Evolutionary conservation across 2,113 vertebrate species (phyloP), one percentile per base, ranked within the genome.

Genomic region (Recurvirostra avosetta): DNA sequence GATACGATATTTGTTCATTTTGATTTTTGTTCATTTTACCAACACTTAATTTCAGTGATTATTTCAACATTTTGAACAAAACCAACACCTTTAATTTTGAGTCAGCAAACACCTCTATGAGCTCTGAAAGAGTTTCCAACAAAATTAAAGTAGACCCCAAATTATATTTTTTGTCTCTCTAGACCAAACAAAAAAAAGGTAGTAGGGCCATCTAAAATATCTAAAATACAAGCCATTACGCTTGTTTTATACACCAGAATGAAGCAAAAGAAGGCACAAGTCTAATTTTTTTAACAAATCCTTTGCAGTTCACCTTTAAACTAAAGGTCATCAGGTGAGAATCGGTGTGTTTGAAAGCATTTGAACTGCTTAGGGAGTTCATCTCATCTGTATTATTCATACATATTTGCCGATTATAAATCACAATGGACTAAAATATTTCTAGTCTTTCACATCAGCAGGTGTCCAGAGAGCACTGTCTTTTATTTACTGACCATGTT

Each of bases 401-500:
- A 74, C 72, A 19, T 81, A 66, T 97, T 97, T 97, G 90, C 86
- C 84, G 91, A 96, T 97, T 96, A 75, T 92, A 95, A 97, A 93
- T 89, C 83, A 96, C 82, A 97, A 96, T 95, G 94, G 88, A 88
- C 82, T 96, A 94, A 97, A 96, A 97, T 91, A 72, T 91, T 95
- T 96, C 93, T 77, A 92, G 83, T 93, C 94, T 68, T 81, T 96
- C 97, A 95, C 94, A 97, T 97, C 90, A 96, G 94, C 95, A 96
- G 88, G 82, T 62, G 81, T 83, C 86, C 90, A 76, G 96, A 97
- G 76, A 97, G 45, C 38, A 85, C 72, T 95, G 94, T 65, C 90
- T 97, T 98, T 97, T 98, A 96, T 97, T 98, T 98, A 97, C 92
- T 96, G 96, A 96, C 95, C 96, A 75, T 96, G 88, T 97, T 96